Base-by-base conservation (phyloP, 2,113 vertebrate genomes). In the Datnioides undecimradiatus region DNA sequence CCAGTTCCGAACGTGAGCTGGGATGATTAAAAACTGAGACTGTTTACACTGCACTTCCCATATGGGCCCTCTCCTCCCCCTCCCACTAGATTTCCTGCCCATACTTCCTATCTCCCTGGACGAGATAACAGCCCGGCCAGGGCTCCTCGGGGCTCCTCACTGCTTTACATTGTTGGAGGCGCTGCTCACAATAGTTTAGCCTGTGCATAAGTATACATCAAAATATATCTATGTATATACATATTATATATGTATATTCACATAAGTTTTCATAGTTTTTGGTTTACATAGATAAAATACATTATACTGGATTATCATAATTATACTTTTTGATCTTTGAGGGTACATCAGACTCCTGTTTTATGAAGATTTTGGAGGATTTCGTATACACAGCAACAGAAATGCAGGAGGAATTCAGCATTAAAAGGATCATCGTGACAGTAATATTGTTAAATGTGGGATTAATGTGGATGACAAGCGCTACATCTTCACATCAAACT, bases 31-130 rank as follows among this genome's bases (percentile, higher is more conserved):
- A 93, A 90, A 88, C 87, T 64, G 85, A 89, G 90, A 82, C 86
- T 95, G 94, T 95, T 95, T 95, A 95, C 93, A 92, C 91, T 93
- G 88, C 73, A 79, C 92, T 95, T 95, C 94, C 94, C 93, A 95
- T 92, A 91, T 80, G 83, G 84, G 78, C 88, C 87, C 86, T 55
- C 67, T 59, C 38, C 70, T 70, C 83, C 85, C 86, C 91, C 87
- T 91, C 93, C 92, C 89, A 91, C 75, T 89, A 88, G 91, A 91
- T 90, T 95, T 95, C 94, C 95, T 94, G 93, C 91, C 88, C 91
- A 79, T 91, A 91, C 92, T 93, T 94, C 92, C 93, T 90, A 91
- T 92, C 88, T 88, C 80, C 77, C 88, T 88, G 92, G 92, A 84
- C 78, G 86, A 94, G 95, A 95, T 95, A 95, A 94, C 91, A 86